These are phyloP conservation scores for Horisme vitalbata DNA, from an alignment of 2,888 invertebrate genomes.

Conservation along the genomic window DNA sequence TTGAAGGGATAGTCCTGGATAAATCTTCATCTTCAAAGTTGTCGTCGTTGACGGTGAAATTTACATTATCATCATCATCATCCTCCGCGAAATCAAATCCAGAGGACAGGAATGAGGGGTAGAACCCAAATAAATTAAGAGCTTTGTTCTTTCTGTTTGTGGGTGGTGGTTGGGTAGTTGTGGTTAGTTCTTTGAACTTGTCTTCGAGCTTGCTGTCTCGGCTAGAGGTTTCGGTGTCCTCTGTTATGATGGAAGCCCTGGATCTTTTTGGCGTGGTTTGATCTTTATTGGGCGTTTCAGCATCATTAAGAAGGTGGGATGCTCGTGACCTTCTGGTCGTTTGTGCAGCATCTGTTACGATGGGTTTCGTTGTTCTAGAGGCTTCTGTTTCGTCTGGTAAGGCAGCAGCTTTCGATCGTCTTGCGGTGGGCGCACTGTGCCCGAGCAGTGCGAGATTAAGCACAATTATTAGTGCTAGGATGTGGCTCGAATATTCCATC, in stretches of 20 bases:
- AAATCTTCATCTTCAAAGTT: conserved; percentile 74
- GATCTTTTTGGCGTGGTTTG: conserved; percentile 61
- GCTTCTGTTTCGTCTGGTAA: conserved; percentile 38
- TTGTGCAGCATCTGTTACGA: conserved; percentile 2
- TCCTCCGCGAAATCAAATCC: conserved; percentile 68
- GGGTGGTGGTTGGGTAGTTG: conserved; percentile 53
- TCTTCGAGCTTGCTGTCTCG: conserved; percentile 65
- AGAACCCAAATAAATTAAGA: conserved; percentile 76
- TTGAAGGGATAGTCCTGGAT: conserved; percentile 78
- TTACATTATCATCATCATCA: conserved; percentile 74
- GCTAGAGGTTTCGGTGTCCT: conserved; percentile 45
- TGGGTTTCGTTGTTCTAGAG: conserved; percentile 44
- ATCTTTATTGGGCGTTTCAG: conserved; percentile 42
- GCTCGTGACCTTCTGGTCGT: conserved; percentile 1
- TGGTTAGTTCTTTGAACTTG: conserved; percentile 57
- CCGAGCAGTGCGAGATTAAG: conserved; percentile 50
- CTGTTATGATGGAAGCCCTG: conserved; percentile 52
- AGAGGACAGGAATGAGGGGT: conserved; percentile 73
- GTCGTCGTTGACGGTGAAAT: conserved; percentile 79
- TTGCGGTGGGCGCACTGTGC: conserved; percentile 58
- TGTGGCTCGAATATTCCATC: conserved; percentile 57
- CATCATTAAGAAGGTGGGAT: conserved; percentile 37
- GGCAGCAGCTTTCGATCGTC: conserved; percentile 61
- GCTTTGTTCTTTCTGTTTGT: conserved; percentile 76
- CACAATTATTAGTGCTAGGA: conserved; percentile 54